These are phyloP conservation scores for Pyxicephalus adspersus DNA, from an alignment of 2,113 vertebrate genomes.

Conservation along the genomic window DNA sequence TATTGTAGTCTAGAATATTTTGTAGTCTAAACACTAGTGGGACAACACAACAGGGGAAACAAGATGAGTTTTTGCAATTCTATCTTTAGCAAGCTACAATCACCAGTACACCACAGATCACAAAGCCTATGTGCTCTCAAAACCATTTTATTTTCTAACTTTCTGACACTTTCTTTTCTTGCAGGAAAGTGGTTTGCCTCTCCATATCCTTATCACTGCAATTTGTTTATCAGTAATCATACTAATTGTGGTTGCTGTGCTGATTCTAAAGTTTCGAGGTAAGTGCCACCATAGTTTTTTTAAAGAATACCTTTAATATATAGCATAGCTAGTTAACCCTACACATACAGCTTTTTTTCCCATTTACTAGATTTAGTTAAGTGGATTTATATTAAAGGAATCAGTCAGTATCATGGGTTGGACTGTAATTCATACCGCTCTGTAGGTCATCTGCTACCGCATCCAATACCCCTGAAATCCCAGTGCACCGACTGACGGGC, in stretches of 20 bases:
- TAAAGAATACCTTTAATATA: not conserved
- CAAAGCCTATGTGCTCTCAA: no score
- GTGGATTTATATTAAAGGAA: not conserved
- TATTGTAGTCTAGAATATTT: no score
- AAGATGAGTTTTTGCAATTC: not conserved
- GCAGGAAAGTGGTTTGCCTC: not conserved
- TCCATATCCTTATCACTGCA: not conserved
- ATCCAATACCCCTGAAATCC: no score
- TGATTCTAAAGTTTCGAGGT: slow-evolving; percentile 15
- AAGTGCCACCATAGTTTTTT: not conserved
- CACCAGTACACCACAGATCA: not conserved
- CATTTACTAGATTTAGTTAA: not conserved
- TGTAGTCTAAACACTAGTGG: no score
- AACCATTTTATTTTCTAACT: no score
- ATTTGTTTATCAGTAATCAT: not conserved
- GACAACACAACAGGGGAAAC: not conserved
- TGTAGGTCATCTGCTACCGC: not conserved
- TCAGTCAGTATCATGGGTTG: not conserved
- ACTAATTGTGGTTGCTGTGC: not conserved
- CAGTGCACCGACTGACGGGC: no score
- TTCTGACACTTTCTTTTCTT: not conserved
- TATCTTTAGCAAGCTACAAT: not conserved
- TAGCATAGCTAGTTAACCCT: not conserved
- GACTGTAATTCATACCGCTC: not conserved
- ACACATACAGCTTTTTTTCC: not conserved